Evolutionary conservation across 64 coral and sea anemone species (phyloP), one percentile per base, ranked within the genome.

Genomic region (Pachyseris speciosa): DNA sequence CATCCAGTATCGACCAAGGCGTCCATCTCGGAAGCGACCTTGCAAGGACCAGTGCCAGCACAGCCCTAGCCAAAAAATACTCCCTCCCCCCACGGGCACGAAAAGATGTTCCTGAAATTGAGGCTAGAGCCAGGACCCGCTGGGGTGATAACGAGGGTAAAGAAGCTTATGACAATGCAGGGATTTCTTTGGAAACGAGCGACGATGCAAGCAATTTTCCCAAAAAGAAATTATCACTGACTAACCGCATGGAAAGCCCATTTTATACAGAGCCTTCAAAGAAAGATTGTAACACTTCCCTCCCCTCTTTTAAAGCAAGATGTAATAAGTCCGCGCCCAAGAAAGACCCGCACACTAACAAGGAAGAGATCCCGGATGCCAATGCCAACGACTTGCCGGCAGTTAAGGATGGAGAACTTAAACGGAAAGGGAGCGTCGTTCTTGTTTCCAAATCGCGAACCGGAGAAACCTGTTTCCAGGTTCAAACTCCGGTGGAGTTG

Each of bases 391-490:
- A 19, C 5, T 80, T 58, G 4, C 76, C 76, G 17, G 32, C 49
- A n/a, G 29, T 80, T 22, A 80, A 59, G 33, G 76, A 55, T 55
- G 51, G 27, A 7, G 75, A 81, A 24, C 0, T 81, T 16, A 34
- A 63, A 43, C 77, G 77, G 0, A 81, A 81, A 34, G 77, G 77
- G 63, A 81, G 77, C 34, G 26, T 63, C 11, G 53, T 81, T 24
- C 77, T 81, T 26, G 77, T 81, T 10, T 63, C 77, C 53, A 81
- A 81, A 40, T 81, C 77, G 19, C 77, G 34, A 61, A 61, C 77
- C 2, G 77, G 77, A 39, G 77, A 81, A 81, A 81, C 77, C 33
- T 81, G 77, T 61, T 81, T 81, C n/a, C 77, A 81, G 40, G 77
- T 81, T 2, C 36, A 81, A 63, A 81, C 77, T 24, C 77, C 33